phyloP scores from a whole-genome alignment of 2,888 invertebrate genomes.

The Andrena haemorrhoa region DNA sequence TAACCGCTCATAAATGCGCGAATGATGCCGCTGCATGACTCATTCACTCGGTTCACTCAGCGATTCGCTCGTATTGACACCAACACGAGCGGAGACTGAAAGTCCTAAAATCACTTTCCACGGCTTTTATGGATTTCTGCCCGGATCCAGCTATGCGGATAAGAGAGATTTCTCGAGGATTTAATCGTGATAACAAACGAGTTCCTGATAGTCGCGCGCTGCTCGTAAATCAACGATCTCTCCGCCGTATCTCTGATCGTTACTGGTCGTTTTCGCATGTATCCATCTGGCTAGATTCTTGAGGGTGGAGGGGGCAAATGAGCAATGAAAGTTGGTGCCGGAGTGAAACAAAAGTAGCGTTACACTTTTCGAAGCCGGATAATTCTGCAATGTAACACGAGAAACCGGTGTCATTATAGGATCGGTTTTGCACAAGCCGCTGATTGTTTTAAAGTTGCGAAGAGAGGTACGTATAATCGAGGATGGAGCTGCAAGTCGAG shows the following conservation, averaged over 20 bases:
- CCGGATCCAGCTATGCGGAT: conserved; percentile 8
- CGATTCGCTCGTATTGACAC: conserved; percentile 31
- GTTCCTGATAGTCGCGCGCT: background rate
- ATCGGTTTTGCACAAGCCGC: background rate
- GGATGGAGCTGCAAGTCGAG: background rate
- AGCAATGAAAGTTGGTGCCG: background rate
- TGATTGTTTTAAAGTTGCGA: conserved; percentile 1
- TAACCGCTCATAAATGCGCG: conserved; percentile 63
- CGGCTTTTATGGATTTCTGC: conserved; percentile 13
- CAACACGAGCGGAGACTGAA: conserved; percentile 29
- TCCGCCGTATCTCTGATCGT: conserved; percentile 24
- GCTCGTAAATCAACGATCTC: conserved; percentile 47
- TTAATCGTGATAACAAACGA: conserved; percentile 41
- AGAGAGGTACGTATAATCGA: background rate
- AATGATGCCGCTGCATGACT: conserved; percentile 58
- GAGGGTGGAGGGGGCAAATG: background rate
- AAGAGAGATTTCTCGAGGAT: conserved; percentile 36
- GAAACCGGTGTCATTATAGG: background rate
- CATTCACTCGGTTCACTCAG: conserved; percentile 53
- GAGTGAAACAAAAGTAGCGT: background rate
- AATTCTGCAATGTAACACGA: too few species aligned
- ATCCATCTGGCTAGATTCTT: background rate
- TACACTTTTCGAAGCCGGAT: conserved; percentile 4
- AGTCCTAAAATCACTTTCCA: conserved; percentile 59
- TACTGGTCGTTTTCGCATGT: background rate